Base-by-base conservation (phyloP, 1,140 invertebrate genomes). In the Heterodera carotae region DNA sequence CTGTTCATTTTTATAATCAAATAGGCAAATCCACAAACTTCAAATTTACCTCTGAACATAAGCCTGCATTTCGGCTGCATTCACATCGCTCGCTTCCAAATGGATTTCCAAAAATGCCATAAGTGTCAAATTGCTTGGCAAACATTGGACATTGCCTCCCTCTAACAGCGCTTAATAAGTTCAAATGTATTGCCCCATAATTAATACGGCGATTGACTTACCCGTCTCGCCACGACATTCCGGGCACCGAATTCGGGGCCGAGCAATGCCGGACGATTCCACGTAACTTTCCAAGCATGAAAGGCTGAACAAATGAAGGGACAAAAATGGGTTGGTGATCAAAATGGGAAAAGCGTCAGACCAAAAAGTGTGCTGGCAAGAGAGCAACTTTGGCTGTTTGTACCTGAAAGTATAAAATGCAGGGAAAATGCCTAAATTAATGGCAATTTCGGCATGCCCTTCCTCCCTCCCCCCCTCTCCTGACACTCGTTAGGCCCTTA, bases 291-390 rank as follows among this genome's bases (percentile, higher is more conserved):
- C 95, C 92, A 97, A 94, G 89, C 95, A 98, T 43, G 95, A 96
- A 92, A 97, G 94, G 89, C 97, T 66, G 6, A 66, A 43, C 6
- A 12, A 43, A 66, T 22, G 48, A 18, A 53, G 48, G 48, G 48
- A 66, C 15, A 15, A 34, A 4, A 18, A 29, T 27, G 8, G 1
- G 12, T 29, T 29, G 62, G 62, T 34, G n/a, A 12, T 7, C n/a
- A 27, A 27, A 29, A 31, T 12, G 62, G 27, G 62, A 10, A 43
- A 34, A 34, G 33, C 22, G 8, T 10, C 29, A 8, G 18, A 66
- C 62, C 62, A 99, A 89, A 97, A 99, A 80, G 96, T 98, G 91
- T 99, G 97, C 90, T 99, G 96, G 89, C 97, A 99, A 92, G 96
- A 96, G 84, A 99, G 89, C 84, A 98, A 90, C 90, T 98, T 98